A percentile compares a stretch with the other conserved stretches of the same genome.
phyloP scores from a whole-genome alignment of 1,140 invertebrate species.

The Kradibia gibbosae region DNA sequence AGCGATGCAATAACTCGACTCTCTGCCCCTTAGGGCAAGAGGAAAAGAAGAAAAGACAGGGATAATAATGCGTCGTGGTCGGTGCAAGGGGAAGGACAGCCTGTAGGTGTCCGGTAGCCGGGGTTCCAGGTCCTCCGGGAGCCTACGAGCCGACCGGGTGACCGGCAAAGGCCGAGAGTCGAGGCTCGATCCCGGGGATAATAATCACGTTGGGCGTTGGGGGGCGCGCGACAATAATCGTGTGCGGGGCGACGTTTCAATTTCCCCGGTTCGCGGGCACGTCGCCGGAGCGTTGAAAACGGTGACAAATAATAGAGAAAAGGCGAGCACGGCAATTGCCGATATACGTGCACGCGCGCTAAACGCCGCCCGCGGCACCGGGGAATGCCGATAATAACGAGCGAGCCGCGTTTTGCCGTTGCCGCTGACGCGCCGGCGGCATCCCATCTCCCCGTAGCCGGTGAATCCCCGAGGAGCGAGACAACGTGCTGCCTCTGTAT shows the following conservation, averaged over 20 bases:
- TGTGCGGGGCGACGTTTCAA: slow-evolving; percentile 31
- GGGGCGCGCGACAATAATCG: not conserved
- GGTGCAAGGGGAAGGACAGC: too few species aligned
- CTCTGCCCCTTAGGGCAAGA: too few species aligned
- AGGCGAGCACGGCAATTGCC: slow-evolving; percentile 7
- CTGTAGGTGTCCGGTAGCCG: too few species aligned
- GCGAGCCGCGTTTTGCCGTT: slow-evolving; percentile 7
- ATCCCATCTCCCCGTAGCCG: slow-evolving; percentile 50
- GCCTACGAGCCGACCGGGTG: too few species aligned
- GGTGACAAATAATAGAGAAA: slow-evolving; percentile 45
- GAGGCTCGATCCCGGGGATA: not conserved
- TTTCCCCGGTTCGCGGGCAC: not conserved
- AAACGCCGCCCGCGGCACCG: slow-evolving; percentile 51
- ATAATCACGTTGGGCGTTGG: not conserved
- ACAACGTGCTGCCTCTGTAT: not conserved
- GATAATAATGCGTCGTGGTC: too few species aligned
- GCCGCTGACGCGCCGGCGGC: not conserved
- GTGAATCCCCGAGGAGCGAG: slow-evolving; percentile 33
- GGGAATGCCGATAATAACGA: slow-evolving; percentile 67
- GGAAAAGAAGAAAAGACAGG: too few species aligned
- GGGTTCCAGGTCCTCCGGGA: too few species aligned
- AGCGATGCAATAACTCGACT: too few species aligned
- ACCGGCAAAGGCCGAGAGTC: too few species aligned
- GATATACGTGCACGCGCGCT: slow-evolving; percentile 9
- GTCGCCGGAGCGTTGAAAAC: slow-evolving; percentile 20